Base-by-base conservation (phyloP, 2,113 vertebrate species). In the Labeo catla region DNA sequence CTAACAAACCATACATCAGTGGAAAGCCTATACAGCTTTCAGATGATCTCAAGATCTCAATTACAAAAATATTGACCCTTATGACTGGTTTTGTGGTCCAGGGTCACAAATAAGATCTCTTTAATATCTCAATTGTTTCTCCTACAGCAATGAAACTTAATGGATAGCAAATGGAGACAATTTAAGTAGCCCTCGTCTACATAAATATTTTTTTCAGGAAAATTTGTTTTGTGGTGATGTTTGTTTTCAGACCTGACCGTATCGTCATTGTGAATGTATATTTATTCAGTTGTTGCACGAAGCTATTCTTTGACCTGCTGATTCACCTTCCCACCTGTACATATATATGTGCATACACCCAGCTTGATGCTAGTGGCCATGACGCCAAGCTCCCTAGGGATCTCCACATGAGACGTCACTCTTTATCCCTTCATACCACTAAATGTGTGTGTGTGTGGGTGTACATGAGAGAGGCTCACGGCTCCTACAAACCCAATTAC, bases 401-500 rank as follows among this genome's bases (percentile, higher is more conserved):
- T 45, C 54, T 76, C n/a, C 52, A 47, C 11, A 52, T 8, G 23
- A 70, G 52, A 57, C 7, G n/a, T 68, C 36, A 39, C 28, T 81
- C 3, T 81, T 52, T 47, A n/a, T 54, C 28, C 8, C 4, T 65
- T 49, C 19, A 47, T 34, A 19, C 59, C 61, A 68, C 77, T 49
- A 63, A 63, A 63, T 43, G 59, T 28, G 59, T 65, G 77, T 65
- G 77, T 34, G 80, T 66, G 77, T 45, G 79, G 47, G 81, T 39
- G 16, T 52, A 83, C 50, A 23, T 57, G 7, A 66, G 52, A 28
- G 28, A 78, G 34, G 50, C 16, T 59, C 21, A 7, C n/a, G 28
- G 63, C 76, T 86, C 65, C 73, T 85, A 57, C 12, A 36, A 49
- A 43, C 68, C 63, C 49, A 77, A 52, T 85, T 85, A 65, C 74